Conservation (phyloP, 2,888 invertebrate genomes). For the Aphrophora alni region DNA sequence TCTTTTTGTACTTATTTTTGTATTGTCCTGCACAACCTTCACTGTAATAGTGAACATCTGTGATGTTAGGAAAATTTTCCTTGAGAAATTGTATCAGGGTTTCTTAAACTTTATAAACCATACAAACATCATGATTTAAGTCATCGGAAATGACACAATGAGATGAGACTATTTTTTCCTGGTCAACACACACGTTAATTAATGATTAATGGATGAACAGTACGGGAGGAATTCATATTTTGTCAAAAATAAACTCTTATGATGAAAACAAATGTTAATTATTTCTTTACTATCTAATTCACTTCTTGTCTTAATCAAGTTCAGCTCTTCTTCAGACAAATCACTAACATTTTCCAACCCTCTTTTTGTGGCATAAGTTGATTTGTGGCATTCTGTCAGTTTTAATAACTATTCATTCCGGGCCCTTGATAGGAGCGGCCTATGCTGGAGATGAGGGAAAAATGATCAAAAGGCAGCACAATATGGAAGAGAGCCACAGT, state of each 20-base stretch:
- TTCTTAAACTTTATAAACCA: constrained; percentile 14
- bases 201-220: constrained; percentile 12
- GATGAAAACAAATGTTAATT: no score
- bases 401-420: no score
- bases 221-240: constrained; percentile 23
- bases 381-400: neutral
- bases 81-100: neutral
- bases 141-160: constrained; percentile 14
- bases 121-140: constrained; percentile 8
- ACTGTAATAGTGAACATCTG: neutral
- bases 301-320: no score
- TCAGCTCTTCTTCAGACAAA: constrained; percentile 3
- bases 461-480: no score
- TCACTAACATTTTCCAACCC: no score
- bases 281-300: no score
- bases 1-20: neutral
- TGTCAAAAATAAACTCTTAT: no score
- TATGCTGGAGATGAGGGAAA: no score
- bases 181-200: constrained; percentile 4
- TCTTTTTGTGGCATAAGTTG: no score
- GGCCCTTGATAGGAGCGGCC: no score
- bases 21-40: constrained; percentile 7
- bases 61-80: no score
- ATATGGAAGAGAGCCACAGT: no score
- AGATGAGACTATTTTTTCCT: constrained; percentile 19